These are phyloP conservation scores for Laticauda colubrina DNA, from an alignment of 2,113 vertebrate species.

Conservation along the genomic window DNA sequence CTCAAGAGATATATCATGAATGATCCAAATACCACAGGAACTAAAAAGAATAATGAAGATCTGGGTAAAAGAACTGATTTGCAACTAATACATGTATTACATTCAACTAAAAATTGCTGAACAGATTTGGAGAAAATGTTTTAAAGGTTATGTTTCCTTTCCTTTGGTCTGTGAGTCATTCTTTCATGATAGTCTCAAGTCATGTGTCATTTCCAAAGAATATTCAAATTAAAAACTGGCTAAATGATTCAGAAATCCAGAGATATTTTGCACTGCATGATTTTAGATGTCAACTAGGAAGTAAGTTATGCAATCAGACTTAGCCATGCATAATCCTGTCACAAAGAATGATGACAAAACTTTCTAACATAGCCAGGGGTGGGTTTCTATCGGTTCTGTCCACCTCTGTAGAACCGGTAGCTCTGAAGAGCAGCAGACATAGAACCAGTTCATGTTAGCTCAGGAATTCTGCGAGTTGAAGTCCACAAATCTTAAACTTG, in stretches of 20 bases:
- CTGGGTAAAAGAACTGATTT: background rate
- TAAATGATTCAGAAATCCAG: background rate
- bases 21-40: constrained; percentile 9
- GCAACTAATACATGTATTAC: background rate
- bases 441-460: too few relatives aligned
- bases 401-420: too few relatives aligned
- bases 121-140: background rate
- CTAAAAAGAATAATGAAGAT: background rate
- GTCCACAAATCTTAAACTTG: too few relatives aligned
- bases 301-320: background rate
- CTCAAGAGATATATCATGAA: constrained; percentile 11
- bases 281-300: background rate
- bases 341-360: background rate
- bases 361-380: background rate
- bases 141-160: background rate
- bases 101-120: background rate
- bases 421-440: too few relatives aligned
- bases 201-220: background rate
- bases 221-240: background rate
- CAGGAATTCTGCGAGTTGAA: too few relatives aligned
- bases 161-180: background rate
- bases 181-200: background rate
- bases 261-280: background rate
- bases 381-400: too few relatives aligned
- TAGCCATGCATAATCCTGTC: background rate